Evolutionary conservation across 2,888 invertebrate genomes (phyloP), one percentile per base, ranked within the genome.

Genomic region (Serripes groenlandicus): DNA sequence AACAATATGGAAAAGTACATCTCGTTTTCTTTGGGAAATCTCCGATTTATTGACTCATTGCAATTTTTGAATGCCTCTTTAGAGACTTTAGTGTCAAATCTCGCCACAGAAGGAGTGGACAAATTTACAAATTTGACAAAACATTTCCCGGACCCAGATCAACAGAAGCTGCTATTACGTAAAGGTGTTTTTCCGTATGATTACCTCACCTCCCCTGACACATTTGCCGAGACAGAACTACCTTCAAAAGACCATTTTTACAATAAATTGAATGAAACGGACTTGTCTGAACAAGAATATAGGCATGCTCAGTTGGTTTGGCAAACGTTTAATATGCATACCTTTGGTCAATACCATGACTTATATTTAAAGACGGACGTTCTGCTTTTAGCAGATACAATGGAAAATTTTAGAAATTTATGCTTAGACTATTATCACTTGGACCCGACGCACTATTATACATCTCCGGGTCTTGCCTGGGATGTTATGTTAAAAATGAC

Each of bases 201-300:
- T 18, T 42, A 11, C 42, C 9, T 42, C 18, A 18, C 42, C 11
- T 42, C 18, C 42, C 42, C 42, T 42, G 42, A 42, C 18, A 11
- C 42, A 42, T 42, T 42, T 42, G 42, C 42, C 18, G 42, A 78
- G 23, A 30, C 42, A 18, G 79, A 62, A 72, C 79, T 92, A 37
- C 88, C 87, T 3, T 26, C 73, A 7, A 21, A 73, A 34, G 80
- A 85, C 11, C 73, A 32, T 18, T 88, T 84, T 81, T 89, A 75
- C 34, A 66, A 35, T 15, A 30, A 28, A 30, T 4, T 78, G 3
- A 78, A 78, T 28, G 26, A 30, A 30, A 58, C 64, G 15, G 42
- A 66, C 32, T 56, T 30, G 15, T 11, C 54, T 15, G 23, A 72
- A 52, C 54, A 35, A 72, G 23, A n/a, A 34, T 28, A 23, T 72